Base-by-base conservation (phyloP, 2,113 vertebrate genomes). In the Sturnus vulgaris region DNA sequence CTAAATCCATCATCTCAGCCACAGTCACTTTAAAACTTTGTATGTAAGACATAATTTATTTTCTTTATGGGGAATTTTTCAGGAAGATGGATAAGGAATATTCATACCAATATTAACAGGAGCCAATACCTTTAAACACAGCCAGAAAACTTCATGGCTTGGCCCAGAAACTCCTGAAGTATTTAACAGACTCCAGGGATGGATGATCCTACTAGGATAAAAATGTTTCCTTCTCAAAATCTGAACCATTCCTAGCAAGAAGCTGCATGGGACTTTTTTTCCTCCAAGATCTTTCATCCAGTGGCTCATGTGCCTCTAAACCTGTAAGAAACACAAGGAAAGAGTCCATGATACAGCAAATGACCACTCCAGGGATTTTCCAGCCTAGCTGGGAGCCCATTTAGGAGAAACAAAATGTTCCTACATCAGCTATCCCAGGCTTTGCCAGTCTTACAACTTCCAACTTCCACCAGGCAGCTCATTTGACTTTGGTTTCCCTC, bases 141-240 rank as follows among this genome's bases (percentile, higher is more conserved):
- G 40, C 31, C 65, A 79, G 49, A 92, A 81, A 91, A 40, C 57
- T 65, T 28, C 35, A 56, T 0, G 4, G 63, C 47, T 83, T 0
- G 0, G 65, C 49, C 53, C 55, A 92, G 61, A 91, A 83, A 82
- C 70, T 92, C 84, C 60, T 35, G 2, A 88, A 88, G 80, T 78
- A 83, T 93, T 94, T 86, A 81, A 60, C 8, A 78, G 56, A 33
- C 52, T 39, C 69, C 49, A 78, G 44, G 76, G 79, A 75, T 31
- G 28, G 35, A 35, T 70, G 72, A 84, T 88, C 86, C 88, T 81
- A 49, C 27, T 6, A 33, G 37, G 30, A 95, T 86, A 86, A 90
- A 92, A 92, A 68, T 21, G 14, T 61, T 97, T 90, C 72, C 60
- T 73, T 59, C 88, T 59, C 47, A 63, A 94, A 96, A 90, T 8